These are phyloP conservation scores for Apteryx owenii DNA, from an alignment of 2,113 vertebrate genomes.

Conservation along the genomic window DNA sequence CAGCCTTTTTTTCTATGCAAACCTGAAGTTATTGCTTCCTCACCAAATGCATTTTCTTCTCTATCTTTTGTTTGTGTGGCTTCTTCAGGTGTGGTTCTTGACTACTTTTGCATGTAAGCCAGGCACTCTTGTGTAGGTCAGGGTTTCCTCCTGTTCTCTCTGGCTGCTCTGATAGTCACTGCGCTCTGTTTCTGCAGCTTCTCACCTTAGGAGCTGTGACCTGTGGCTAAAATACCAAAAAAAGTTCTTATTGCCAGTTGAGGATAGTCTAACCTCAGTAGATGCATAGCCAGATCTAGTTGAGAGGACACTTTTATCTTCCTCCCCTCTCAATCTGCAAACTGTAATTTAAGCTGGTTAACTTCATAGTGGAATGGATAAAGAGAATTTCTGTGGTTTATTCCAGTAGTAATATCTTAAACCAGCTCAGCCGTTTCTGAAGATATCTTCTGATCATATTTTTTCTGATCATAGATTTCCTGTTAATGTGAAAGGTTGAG, in stretches of 20 bases:
- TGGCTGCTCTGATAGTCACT: not conserved
- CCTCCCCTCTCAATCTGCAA: not conserved
- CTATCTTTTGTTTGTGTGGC: not conserved
- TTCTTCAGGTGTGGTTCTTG: not conserved
- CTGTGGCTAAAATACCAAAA: not conserved
- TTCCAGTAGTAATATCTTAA: not conserved
- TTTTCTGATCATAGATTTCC: not conserved
- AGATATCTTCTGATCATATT: not conserved
- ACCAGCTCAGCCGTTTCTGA: not conserved
- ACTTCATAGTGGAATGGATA: not conserved
- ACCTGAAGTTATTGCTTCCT: not conserved
- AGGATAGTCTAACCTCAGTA: not conserved
- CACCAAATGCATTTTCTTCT: accelerated
- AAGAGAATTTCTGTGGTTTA: not conserved
- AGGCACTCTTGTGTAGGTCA: not conserved
- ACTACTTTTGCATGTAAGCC: not conserved
- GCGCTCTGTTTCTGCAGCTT: not conserved
- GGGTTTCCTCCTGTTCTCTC: not conserved
- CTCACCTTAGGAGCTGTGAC: not conserved
- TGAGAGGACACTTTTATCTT: not conserved
- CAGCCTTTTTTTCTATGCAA: not conserved
- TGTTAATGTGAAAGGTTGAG: not conserved
- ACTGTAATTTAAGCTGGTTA: not conserved
- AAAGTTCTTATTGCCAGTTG: not conserved
- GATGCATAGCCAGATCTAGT: not conserved